phyloP scores from a whole-genome alignment of 2,888 invertebrate genomes.

The Drepanosiphum platanoidis region DNA sequence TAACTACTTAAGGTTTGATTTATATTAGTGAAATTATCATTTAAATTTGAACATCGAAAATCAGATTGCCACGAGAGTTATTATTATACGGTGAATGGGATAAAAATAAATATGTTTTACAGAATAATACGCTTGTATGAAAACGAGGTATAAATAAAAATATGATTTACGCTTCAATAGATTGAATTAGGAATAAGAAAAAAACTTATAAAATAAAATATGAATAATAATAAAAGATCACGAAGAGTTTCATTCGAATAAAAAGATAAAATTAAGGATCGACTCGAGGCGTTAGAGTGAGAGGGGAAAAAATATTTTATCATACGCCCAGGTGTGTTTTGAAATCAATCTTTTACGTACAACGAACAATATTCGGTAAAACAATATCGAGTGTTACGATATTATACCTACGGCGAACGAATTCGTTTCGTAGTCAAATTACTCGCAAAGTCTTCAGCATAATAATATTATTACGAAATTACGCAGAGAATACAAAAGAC shows the following conservation, averaged over 20 bases:
- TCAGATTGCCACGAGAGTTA: not conserved
- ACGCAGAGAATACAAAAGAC: not conserved
- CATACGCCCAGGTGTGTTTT: slow-evolving; percentile 4
- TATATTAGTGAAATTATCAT: slow-evolving; percentile 40
- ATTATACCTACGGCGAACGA: not conserved
- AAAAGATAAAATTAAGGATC: slow-evolving; percentile 1
- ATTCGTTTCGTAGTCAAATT: not conserved
- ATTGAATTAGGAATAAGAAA: slow-evolving; percentile 20
- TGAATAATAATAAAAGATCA: slow-evolving; percentile 37
- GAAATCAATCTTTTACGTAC: slow-evolving; percentile 24
- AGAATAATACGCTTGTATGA: slow-evolving; percentile 21
- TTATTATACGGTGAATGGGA: not conserved
- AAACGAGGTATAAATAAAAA: not conserved
- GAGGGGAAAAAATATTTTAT: not conserved
- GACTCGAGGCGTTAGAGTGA: not conserved
- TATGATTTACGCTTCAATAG: slow-evolving; percentile 25
- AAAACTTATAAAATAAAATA: not conserved
- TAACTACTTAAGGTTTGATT: slow-evolving; percentile 45
- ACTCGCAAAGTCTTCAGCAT: not conserved
- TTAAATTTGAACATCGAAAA: slow-evolving; percentile 20
- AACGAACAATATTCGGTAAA: not conserved
- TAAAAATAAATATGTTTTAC: not conserved
- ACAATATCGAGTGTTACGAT: no score
- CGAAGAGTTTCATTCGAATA: slow-evolving; percentile 9
- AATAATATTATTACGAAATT: not conserved